Conservation (phyloP, 2,888 invertebrate genomes). For the Ochropleura plecta region DNA sequence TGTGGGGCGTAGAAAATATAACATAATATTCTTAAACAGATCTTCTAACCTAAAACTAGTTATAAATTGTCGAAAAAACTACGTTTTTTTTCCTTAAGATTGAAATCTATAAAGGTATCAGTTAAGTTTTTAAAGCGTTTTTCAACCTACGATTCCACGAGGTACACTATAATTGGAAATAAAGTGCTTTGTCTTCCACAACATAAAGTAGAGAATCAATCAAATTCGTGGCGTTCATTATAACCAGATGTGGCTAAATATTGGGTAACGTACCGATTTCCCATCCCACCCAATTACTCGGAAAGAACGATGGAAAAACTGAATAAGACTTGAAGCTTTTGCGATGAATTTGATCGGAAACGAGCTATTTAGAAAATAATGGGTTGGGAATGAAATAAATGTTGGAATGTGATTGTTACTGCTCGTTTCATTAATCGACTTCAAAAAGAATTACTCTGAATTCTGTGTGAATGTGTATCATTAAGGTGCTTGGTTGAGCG, state of each 20-base stretch:
- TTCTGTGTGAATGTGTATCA: background rate
- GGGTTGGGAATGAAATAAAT: constrained; percentile 1
- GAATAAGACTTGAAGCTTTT: background rate
- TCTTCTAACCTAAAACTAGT: background rate
- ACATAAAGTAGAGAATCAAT: background rate
- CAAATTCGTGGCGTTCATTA: constrained; percentile 1
- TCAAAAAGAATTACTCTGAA: constrained; percentile 14
- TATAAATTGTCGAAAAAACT: background rate
- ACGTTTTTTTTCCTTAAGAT: background rate
- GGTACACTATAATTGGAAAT: background rate
- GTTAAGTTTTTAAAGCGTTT: background rate
- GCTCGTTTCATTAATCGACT: constrained; percentile 11
- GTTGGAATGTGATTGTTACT: constrained; percentile 6
- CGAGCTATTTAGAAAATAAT: constrained; percentile 8
- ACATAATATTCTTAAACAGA: background rate
- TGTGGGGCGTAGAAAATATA: background rate
- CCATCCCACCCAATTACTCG: background rate
- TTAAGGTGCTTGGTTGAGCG: background rate
- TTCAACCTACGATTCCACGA: background rate
- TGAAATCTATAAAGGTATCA: background rate
- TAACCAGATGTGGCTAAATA: constrained; percentile 9
- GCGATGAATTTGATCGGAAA: background rate
- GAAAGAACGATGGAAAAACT: background rate
- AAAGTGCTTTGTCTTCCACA: background rate
- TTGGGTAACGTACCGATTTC: background rate